Percentiles rank a stretch among this genome's conserved stretches.
Evolutionary conservation across 2,113 vertebrate genomes (phyloP).

Genomic region (Bucco capensis): DNA sequence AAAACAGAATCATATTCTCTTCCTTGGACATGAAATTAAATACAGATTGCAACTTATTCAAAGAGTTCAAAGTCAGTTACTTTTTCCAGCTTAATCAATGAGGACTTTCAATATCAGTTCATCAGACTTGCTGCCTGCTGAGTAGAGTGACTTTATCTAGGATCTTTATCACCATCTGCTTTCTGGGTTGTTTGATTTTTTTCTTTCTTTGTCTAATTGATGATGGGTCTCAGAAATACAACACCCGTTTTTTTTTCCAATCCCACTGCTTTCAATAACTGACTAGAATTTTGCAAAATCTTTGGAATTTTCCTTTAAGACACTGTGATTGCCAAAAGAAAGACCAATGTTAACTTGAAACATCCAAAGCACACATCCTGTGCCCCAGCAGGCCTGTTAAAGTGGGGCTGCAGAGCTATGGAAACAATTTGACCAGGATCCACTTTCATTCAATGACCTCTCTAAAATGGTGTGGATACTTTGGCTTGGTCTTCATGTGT

Average conservation of each 20-base stretch:
- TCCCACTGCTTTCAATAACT: neutral
- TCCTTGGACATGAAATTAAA: slow-evolving; percentile 29
- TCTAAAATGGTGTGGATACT: neutral
- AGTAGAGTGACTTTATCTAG: slow-evolving; percentile 10
- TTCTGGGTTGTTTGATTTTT: neutral
- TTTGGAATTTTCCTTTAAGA: neutral
- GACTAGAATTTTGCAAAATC: slow-evolving; percentile 1
- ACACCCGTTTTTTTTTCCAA: neutral
- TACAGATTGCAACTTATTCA: slow-evolving; percentile 31
- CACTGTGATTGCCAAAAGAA: neutral
- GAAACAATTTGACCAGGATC: neutral
- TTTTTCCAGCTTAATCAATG: slow-evolving; percentile 40
- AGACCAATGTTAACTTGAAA: neutral
- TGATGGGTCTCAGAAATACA: neutral
- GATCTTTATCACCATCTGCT: slow-evolving; percentile 1
- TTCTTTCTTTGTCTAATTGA: neutral
- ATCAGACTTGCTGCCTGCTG: neutral
- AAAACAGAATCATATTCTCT: slow-evolving; percentile 28
- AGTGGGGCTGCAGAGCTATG: neutral
- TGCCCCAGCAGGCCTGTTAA: neutral
- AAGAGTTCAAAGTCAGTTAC: slow-evolving; percentile 37
- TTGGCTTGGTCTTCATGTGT: neutral
- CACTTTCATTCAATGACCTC: neutral
- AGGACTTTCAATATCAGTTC: slow-evolving; percentile 30
- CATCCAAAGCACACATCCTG: neutral